Evolutionary conservation across 2,113 vertebrate genomes (phyloP), one percentile per base, ranked within the genome.

Genomic region (Neolamprologus modestus): DNA sequence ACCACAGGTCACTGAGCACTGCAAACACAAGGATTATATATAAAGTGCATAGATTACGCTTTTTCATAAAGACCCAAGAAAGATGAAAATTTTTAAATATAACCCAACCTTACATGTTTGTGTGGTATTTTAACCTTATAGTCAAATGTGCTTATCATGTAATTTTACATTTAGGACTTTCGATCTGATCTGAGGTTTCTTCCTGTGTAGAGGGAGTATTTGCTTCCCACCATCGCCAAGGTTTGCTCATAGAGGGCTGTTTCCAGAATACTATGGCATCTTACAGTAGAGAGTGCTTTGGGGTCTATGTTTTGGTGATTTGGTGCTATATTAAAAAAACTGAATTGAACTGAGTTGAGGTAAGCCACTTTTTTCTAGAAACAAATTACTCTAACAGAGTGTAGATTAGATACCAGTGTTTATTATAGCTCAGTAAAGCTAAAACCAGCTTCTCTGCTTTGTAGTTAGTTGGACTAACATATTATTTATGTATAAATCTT

Each of bases 1-100:
- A 1, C 98, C 98, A 1, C 98, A 99, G 68, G 96, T 98, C 82
- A 97, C 97, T 0, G 98, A 98, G 91, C 98, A 99, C 98, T 99
- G 93, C 88, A 92, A 8, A 81, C 76, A 89, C 26, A 81, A 16
- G 79, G 5, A 35, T 61, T 33, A 57, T 11, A 53, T 9, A 80
- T 24, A 0, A 19, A 4, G 21, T 73, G 47, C 17, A 84, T 52
- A 28, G 40, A 45, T 45, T 9, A 26, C 1, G 0, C 4, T 40
- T 40, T 68, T 40, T 40, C 3, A 6, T 40, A 68, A 68, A 37
- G 63, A 42, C 8, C n/a, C 5, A 42, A 42, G 37, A 42, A 71
- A 45, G 5, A 71, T 24, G 1, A 71, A 42, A 71, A 10, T 0
- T 9, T 45, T 3, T 45, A 45, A 73, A 42, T 73, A 26, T 26